A percentile compares a stretch with the other conserved stretches of the same genome.
phyloP scores from a whole-genome alignment of 2,888 invertebrate genomes.

The Seira ritae region DNA sequence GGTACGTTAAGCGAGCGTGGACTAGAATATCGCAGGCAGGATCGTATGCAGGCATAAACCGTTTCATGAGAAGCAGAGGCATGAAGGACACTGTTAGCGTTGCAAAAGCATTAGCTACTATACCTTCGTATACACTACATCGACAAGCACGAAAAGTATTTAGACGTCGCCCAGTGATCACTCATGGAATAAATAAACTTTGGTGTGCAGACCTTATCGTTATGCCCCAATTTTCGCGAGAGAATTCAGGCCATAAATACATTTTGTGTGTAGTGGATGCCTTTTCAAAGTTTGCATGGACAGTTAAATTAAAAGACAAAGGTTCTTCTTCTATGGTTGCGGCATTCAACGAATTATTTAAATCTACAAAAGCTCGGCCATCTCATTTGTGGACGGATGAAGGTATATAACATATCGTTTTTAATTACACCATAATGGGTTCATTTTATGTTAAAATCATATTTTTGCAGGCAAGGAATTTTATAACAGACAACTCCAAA shows the following conservation, averaged over 20 bases:
- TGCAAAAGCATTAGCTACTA: neutral
- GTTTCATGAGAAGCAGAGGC: neutral
- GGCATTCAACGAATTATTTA: too few species aligned
- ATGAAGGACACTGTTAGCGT: neutral
- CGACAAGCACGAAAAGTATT: neutral
- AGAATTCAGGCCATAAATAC: neutral
- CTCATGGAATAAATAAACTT: neutral
- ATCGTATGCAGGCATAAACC: neutral
- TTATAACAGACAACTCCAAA: too few species aligned
- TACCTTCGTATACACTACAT: neutral
- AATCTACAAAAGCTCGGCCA: too few species aligned
- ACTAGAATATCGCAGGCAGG: neutral
- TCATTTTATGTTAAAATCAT: too few species aligned
- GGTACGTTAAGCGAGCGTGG: neutral
- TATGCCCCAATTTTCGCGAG: neutral
- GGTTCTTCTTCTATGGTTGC: neutral
- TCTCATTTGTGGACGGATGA: too few species aligned
- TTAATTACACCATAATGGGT: too few species aligned
- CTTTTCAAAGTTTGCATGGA: neutral
- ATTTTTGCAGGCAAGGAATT: too few species aligned
- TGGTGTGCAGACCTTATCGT: neutral
- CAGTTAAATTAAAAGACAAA: neutral
- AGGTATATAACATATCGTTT: too few species aligned
- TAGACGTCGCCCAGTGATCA: neutral
- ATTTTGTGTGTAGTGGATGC: neutral